Percentiles rank a stretch among this genome's conserved stretches.
phyloP scores from a whole-genome alignment of 2,113 vertebrate species.

The Arenaria interpres region DNA sequence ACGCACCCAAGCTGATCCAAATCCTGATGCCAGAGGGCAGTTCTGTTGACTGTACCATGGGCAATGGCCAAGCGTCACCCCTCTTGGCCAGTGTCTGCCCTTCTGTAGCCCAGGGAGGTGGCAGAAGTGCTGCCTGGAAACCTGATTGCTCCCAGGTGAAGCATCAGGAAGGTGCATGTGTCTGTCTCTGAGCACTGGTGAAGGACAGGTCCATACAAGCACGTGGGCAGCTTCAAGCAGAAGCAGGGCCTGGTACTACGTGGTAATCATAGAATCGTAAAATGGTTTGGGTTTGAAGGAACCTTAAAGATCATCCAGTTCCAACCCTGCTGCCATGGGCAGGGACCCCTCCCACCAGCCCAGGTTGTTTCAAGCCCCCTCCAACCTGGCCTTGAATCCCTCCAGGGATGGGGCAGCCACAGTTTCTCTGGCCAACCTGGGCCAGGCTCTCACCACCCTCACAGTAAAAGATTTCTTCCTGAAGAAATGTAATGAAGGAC shows the following conservation, averaged over 20 bases:
- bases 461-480: no score
- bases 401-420: no score
- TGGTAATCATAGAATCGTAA: not conserved
- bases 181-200: not conserved
- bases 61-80: not conserved
- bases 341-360: no score
- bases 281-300: no score
- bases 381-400: no score
- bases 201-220: slow-evolving; percentile 16
- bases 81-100: not conserved
- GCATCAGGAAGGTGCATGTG: not conserved
- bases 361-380: no score
- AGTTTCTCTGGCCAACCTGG: no score
- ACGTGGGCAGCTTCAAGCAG: not conserved
- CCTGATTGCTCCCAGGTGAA: not conserved
- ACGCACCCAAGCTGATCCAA: not conserved
- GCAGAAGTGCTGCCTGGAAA: not conserved
- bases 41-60: not conserved
- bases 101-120: not conserved
- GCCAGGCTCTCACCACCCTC: no score
- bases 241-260: not conserved
- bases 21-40: not conserved
- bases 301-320: no score
- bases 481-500: not conserved
- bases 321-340: no score